These are phyloP conservation scores for Plotosus lineatus DNA, from an alignment of 2,113 vertebrate species.

Conservation along the genomic window DNA sequence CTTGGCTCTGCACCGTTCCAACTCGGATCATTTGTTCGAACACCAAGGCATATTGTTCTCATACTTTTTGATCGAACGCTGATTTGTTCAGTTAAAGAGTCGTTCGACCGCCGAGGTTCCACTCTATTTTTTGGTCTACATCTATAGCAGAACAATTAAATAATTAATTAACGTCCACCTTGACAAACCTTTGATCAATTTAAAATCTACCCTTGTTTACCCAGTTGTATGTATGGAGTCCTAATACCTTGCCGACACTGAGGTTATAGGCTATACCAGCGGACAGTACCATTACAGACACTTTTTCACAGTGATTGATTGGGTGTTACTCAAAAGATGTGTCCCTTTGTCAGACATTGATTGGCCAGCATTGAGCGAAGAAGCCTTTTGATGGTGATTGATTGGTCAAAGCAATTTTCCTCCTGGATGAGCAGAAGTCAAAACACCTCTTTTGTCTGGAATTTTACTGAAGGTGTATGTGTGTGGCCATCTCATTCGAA, in stretches of 20 bases:
- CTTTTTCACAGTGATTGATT: conserved; percentile 58
- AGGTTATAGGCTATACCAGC: conserved; percentile 57
- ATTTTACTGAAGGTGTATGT: conserved; percentile 45
- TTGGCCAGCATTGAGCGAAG: conserved; percentile 54
- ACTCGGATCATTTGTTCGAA: too few relatives aligned
- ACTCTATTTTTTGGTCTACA: too few relatives aligned
- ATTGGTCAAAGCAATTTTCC: conserved; percentile 70
- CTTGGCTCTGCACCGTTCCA: too few relatives aligned
- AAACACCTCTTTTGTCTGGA: conserved; percentile 56
- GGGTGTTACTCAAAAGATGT: conserved; percentile 54
- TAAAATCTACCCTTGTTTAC: conserved; percentile 26
- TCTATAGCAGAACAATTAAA: too few relatives aligned
- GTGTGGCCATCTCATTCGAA: conserved; percentile 47
- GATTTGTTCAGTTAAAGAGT: too few relatives aligned
- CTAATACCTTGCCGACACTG: conserved; percentile 4
- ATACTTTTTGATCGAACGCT: too few relatives aligned
- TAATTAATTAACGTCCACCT: too few relatives aligned
- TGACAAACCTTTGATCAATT: not conserved
- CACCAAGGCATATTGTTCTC: too few relatives aligned
- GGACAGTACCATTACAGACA: conserved; percentile 55
- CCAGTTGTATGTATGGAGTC: not conserved
- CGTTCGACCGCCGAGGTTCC: too few relatives aligned
- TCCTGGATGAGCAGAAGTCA: conserved; percentile 57
- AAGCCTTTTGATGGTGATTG: conserved; percentile 64
- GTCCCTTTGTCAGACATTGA: conserved; percentile 58